Base-by-base conservation (phyloP, 2,888 invertebrate species). In the Therioaphis trifolii region DNA sequence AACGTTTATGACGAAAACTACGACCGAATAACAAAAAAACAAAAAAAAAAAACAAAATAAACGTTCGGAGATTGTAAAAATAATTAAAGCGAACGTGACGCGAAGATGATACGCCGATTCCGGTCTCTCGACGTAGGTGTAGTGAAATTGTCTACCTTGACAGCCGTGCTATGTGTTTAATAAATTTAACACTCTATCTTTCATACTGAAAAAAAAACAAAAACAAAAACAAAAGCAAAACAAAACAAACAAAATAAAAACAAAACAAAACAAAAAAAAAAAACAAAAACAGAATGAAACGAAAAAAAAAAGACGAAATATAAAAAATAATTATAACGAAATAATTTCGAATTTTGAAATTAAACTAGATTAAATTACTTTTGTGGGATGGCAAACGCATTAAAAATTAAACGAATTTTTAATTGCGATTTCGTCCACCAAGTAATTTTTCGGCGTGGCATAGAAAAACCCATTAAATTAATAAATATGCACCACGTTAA, bases 371-470 rank as follows among this genome's bases (percentile, higher is more conserved):
- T 40, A 68, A 58, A 79, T 58, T 58, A 79, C 14, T 58, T 71
- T 43, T n/a, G 61, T 58, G 4, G 2, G n/a, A 27, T 71, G 21
- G 29, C 55, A 79, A 79, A 71, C 43, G 2, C 15, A 79, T 71
- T 79, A 61, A 69, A 46, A 58, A 46, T 69, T 79, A n/a, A 79
- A 71, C 43, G 40, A 27, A 27, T 69, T 69, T 71, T 46, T 71
- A 79, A 79, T 29, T 71, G n/a, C 27, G n/a, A 55, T 43, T 52
- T 40, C 12, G 27, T n/a, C n/a, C 14, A n/a, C 11, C 0, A 3
- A 52, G 18, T 68, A 18, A 43, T 46, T 40, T 52, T 40, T 5
- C n/a, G 4, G 14, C 12, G 29, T 15, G 11, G 40, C 12, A 40
- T 43, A 40, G 40, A 40, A 68, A 68, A 24, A 29, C 15, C 18